Evolutionary conservation across 2,797 vertebrate species (phyloP), one percentile per base, ranked within the genome.

Genomic region (Catamblyrhynchus diadema): DNA sequence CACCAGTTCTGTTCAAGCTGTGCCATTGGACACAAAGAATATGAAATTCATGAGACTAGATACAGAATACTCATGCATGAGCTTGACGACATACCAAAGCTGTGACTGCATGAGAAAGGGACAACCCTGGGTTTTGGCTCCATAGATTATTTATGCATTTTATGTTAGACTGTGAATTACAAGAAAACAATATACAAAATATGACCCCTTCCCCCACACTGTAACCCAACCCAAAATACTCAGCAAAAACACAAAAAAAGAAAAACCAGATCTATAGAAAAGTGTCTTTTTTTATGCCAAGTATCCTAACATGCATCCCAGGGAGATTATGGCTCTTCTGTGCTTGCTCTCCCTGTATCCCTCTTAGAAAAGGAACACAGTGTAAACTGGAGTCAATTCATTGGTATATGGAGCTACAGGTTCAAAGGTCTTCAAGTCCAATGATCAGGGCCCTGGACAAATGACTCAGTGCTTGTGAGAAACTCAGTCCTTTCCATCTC

Each of bases 21-120:
- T 96, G 96, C 92, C 90, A 86, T 86, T 95, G 81, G 80, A 86
- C 56, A 88, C 90, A 94, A 95, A 95, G 93, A 92, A 94, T 94
- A 96, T 93, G 94, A 96, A 96, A 97, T 97, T 97, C 96, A 96
- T 97, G 94, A 96, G 94, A 95, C 86, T 81, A 96, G 93, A 95
- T 95, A 95, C 33, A 93, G 93, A 93, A 92, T 62, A 48, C 86
- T 91, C 88, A 80, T 56, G 90, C 90, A 86, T 16, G 20, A 93
- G 88, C 73, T 62, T 64, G 80, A 81, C 1, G 5, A 91, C 93
- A 93, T 96, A 95, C 92, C 94, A 88, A 81, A 95, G 92, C 70
- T 48, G 86, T 95, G 96, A 95, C 77, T 94, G 90, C 92, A 90
- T 95, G 92, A 94, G 92, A 96, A 96, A 91, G 61, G 50, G 82